Evolutionary conservation across 2,888 invertebrate genomes (phyloP), one percentile per base, ranked within the genome.

Genomic region (Pocota personata): DNA sequence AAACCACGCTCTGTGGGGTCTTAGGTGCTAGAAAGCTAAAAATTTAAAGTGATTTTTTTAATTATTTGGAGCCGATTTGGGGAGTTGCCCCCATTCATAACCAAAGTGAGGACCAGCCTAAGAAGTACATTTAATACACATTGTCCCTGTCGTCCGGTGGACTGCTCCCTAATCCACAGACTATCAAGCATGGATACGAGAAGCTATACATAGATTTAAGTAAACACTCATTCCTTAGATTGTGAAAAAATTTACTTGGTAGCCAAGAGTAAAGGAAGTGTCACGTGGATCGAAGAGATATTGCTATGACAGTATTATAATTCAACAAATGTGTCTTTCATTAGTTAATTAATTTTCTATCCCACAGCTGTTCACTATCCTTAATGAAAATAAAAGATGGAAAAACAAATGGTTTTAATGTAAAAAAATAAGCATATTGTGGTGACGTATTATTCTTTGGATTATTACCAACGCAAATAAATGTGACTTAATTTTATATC

Each of bases 321-420:
- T 64, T 66, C 57, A 72, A 66, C 66, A 46, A 21, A 55, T 8
- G 10, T 30, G 73, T 50, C 27, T 80, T 73, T 52, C 73, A 73
- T 80, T 80, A 67, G 80, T 80, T 80, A 80, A 80, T 80, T 80
- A 80, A 73, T 80, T 80, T 80, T 73, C 66, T 48, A 50, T 43
- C 57, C 57, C 73, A 64, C 40, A 64, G 64, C 57, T 24, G 24
- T 66, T 60, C 37, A 35, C 60, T 79, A 37, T 50, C 19, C 32
- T 35, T 71, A 50, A 40, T 58, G 35, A 64, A 21, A 35, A 55
- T 30, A 55, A 75, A 40, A 43, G 37, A 52, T 19, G 37, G 32
- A 40, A 40, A 37, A 16, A 40, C 67, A 27, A 43, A 16, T 14
- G 60, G 5, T 40, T 62, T 7, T 43, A 62, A 43, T 10, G n/a